Percentiles rank a stretch among this genome's conserved stretches.
Conservation (phyloP, 1,140 invertebrate species). For the Zeugodacus cucurbitae region DNA sequence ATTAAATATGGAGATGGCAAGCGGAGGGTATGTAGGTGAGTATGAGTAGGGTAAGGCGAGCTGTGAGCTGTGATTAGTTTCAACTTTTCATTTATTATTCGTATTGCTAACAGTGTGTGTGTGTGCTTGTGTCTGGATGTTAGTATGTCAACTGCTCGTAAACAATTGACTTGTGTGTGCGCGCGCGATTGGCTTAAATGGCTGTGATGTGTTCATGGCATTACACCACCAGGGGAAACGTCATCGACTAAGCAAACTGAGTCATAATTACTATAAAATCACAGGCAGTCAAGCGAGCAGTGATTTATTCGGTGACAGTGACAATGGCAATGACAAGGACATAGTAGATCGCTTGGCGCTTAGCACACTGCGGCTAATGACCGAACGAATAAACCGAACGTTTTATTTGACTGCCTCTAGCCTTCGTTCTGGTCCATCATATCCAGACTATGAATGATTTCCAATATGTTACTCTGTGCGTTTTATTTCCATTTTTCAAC, state of each 20-base stretch:
- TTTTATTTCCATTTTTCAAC: too few species aligned
- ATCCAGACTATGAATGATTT: too few species aligned
- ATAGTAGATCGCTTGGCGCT: background rate
- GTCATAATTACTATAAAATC: background rate
- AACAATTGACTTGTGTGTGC: background rate
- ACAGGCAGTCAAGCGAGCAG: background rate
- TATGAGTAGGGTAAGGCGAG: background rate
- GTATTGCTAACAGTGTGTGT: too few species aligned
- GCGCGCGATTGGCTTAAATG: background rate
- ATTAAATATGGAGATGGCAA: background rate
- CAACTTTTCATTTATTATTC: background rate
- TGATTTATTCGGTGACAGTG: background rate
- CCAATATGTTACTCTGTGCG: too few species aligned
- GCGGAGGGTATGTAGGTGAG: background rate
- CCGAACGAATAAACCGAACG: too few species aligned
- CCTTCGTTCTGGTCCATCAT: too few species aligned
- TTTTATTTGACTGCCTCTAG: too few species aligned
- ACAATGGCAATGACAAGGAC: background rate
- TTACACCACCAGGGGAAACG: background rate
- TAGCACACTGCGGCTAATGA: background rate
- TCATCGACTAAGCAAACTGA: background rate
- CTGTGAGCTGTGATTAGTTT: background rate
- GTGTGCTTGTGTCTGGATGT: too few species aligned
- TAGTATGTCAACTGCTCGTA: background rate
- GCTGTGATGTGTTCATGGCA: background rate